Evolutionary conservation across 2,888 invertebrate genomes (phyloP).

Genomic region (Mimas tiliae): DNA sequence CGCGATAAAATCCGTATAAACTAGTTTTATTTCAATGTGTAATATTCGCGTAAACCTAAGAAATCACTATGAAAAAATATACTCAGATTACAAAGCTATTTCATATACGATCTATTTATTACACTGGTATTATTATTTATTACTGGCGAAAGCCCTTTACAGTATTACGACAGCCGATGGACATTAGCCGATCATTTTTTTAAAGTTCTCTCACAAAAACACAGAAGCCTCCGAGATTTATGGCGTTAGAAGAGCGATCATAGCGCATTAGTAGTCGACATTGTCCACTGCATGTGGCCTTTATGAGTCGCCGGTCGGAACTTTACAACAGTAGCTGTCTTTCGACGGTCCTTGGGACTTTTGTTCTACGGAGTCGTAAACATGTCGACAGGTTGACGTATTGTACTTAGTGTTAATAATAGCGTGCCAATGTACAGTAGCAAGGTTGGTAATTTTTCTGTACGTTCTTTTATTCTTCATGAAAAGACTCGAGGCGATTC

Average conservation of each 20-base stretch:
- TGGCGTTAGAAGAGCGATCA: constrained; percentile 74
- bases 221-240: constrained; percentile 72
- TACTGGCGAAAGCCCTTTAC: neutral
- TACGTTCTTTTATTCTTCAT: neutral
- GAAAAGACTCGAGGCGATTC: neutral
- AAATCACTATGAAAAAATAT: neutral
- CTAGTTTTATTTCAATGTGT: no score
- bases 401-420: constrained; percentile 45
- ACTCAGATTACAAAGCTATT: no score
- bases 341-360: constrained; percentile 34
- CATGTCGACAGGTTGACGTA: constrained; percentile 77
- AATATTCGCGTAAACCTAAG: no score
- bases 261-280: constrained; percentile 76
- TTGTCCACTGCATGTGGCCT: constrained; percentile 76
- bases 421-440: constrained; percentile 26
- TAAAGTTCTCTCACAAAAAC: constrained; percentile 52
- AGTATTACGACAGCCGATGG: constrained; percentile 33
- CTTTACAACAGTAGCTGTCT: constrained; percentile 42
- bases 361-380: constrained; percentile 77
- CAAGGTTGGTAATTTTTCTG: constrained; percentile 3
- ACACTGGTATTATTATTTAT: no score
- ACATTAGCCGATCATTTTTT: constrained; percentile 42
- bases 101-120: no score
- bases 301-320: constrained; percentile 57
- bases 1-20: no score